Percentiles rank a stretch among this genome's conserved stretches.
These are phyloP conservation scores for Andrena flavipes DNA, from an alignment of 2,888 invertebrate species.

Conservation along the genomic window DNA sequence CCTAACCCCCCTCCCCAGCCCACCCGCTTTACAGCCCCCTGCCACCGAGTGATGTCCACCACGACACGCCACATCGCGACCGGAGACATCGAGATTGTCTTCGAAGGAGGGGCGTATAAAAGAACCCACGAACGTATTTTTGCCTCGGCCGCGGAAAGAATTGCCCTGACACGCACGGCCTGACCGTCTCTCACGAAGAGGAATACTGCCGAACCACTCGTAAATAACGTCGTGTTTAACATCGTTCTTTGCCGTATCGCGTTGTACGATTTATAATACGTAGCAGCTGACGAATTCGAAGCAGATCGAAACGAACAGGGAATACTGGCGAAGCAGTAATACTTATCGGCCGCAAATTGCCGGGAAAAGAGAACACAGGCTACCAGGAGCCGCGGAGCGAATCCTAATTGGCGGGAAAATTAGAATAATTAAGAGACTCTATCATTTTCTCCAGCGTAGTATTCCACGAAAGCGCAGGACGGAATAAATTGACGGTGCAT, in stretches of 20 bases:
- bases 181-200: slow-evolving; percentile 68
- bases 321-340: background rate
- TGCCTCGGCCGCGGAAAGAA: slow-evolving; percentile 73
- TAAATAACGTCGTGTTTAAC: slow-evolving; percentile 72
- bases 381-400: background rate
- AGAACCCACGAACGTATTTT: slow-evolving; percentile 73
- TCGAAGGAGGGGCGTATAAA: slow-evolving; percentile 68
- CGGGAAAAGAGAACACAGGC: background rate
- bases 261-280: slow-evolving; percentile 54
- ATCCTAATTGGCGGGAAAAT: background rate
- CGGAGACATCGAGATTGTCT: slow-evolving; percentile 79
- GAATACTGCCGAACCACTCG: slow-evolving; percentile 68
- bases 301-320: slow-evolving; percentile 19
- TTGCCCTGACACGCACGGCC: slow-evolving; percentile 72
- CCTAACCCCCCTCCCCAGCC: slow-evolving; percentile 25
- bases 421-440: slow-evolving; percentile 10
- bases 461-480: background rate
- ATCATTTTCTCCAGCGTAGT: slow-evolving; percentile 1
- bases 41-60: slow-evolving; percentile 75
- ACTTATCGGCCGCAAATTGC: slow-evolving; percentile 21
- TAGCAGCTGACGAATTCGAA: slow-evolving; percentile 50
- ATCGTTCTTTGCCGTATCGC: slow-evolving; percentile 63
- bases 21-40: background rate
- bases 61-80: slow-evolving; percentile 73
- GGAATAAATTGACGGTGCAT: slow-evolving; percentile 23